Evolutionary conservation across 2,113 vertebrate species (phyloP).

Genomic region (Campylomormyrus tamandua): DNA sequence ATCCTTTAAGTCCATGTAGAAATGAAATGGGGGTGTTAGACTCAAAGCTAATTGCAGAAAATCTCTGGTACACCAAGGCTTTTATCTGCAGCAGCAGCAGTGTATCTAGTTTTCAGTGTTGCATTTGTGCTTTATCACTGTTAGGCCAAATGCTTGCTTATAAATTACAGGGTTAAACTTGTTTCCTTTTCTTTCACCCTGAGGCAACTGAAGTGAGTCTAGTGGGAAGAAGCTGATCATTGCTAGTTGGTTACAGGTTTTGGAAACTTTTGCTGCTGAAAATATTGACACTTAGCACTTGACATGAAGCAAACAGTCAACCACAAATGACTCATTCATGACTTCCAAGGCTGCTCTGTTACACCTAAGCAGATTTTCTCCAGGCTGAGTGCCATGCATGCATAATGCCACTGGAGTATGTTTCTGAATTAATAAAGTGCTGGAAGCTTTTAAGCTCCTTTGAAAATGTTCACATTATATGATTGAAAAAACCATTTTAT

Average conservation of each 20-base stretch:
- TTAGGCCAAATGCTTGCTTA: not conserved
- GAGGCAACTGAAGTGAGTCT: not conserved
- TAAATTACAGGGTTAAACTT: not conserved
- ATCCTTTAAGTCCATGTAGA: not conserved
- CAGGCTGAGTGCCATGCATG: not conserved
- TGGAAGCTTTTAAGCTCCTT: not conserved
- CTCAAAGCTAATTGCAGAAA: not conserved
- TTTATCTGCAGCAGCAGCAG: not conserved
- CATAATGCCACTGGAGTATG: not conserved
- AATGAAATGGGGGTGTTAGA: not conserved
- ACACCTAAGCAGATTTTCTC: not conserved
- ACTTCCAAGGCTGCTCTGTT: not conserved
- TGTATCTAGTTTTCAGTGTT: not conserved
- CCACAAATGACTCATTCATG: slow-evolving; percentile 2
- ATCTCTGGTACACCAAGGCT: not conserved
- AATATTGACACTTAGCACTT: not conserved
- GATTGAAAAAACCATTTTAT: not conserved
- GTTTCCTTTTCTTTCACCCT: not conserved
- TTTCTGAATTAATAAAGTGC: not conserved
- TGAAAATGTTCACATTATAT: not conserved
- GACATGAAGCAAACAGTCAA: not conserved
- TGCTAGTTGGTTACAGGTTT: not conserved
- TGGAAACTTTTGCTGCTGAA: not conserved
- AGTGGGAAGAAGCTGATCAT: not conserved
- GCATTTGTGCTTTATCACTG: not conserved